Conservation (phyloP, 2,888 invertebrate genomes). For the Colletes collaris region DNA sequence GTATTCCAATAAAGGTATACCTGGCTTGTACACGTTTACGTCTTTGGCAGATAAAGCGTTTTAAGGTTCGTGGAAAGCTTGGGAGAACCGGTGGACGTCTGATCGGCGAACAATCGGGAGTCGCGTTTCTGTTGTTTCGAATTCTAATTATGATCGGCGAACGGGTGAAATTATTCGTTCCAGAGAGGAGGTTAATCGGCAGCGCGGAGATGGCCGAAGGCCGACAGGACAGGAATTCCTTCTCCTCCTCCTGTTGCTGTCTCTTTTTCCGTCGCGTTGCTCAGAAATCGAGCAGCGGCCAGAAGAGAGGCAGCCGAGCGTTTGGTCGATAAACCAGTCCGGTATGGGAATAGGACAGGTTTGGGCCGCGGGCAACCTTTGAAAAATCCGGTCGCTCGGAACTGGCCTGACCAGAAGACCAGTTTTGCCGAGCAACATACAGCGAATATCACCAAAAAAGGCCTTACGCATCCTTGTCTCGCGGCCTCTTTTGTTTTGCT, state of each 20-base stretch:
- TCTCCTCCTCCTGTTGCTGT: constrained; percentile 9
- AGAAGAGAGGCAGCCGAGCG: not conserved
- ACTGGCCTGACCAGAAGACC: constrained; percentile 73
- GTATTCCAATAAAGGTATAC: no score
- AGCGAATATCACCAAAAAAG: constrained; percentile 74
- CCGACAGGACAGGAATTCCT: constrained; percentile 62
- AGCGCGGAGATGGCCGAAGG: constrained; percentile 60
- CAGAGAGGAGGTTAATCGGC: constrained; percentile 61
- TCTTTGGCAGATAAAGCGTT: no score
- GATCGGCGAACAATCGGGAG: not conserved
- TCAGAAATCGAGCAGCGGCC: constrained; percentile 59
- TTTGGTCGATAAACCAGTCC: constrained; percentile 68
- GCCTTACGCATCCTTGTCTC: constrained; percentile 70
- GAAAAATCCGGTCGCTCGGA: constrained; percentile 71
- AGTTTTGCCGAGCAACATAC: constrained; percentile 28
- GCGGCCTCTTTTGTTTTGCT: constrained; percentile 56
- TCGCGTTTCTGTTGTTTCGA: not conserved
- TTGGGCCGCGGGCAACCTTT: constrained; percentile 64
- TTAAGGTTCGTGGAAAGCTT: no score
- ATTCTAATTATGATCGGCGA: not conserved
- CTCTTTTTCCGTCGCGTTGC: constrained; percentile 26
- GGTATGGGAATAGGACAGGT: constrained; percentile 64
- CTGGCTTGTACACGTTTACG: no score
- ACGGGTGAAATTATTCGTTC: constrained; percentile 33
- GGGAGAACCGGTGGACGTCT: not conserved